Percentiles rank a stretch among this genome's conserved stretches.
Conservation (phyloP, 2,888 invertebrate genomes). For the Chrysopilus asiliformis region DNA sequence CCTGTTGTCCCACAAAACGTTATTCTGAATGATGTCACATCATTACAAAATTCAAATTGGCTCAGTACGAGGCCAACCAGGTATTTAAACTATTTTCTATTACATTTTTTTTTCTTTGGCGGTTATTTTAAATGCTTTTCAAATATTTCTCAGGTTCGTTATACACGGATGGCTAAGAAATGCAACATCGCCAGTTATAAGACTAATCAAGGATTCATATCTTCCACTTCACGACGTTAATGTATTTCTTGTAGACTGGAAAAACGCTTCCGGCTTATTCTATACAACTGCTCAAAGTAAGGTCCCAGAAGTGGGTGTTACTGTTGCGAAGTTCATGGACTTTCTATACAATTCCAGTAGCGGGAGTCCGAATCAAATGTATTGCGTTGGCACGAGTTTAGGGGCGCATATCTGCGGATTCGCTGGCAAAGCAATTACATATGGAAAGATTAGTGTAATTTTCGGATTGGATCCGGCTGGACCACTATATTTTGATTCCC, state of each 20-base stretch:
- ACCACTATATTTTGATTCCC: slow-evolving; percentile 18
- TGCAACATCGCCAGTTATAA: neutral
- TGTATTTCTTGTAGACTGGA: neutral
- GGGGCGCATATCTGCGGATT: slow-evolving; percentile 45
- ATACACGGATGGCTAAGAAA: neutral
- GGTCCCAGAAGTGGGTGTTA: neutral
- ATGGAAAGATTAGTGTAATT: slow-evolving; percentile 41
- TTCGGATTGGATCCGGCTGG: slow-evolving; percentile 28
- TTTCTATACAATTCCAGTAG: neutral
- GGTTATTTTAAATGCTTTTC: too few species aligned
- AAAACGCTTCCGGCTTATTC: neutral
- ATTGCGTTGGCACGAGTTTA: slow-evolving; percentile 40
- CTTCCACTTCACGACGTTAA: neutral
- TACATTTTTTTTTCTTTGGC: too few species aligned
- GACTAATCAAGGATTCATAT: neutral
- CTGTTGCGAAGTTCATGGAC: neutral
- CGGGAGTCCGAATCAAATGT: neutral
- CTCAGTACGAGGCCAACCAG: neutral
- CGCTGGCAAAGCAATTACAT: slow-evolving; percentile 41
- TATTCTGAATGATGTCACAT: neutral
- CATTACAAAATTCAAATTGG: neutral
- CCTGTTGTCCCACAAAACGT: neutral
- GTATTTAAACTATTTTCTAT: too few species aligned
- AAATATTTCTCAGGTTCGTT: too few species aligned
- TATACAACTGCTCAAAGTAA: neutral